A percentile compares a stretch with the other conserved stretches of the same genome.
phyloP scores from a whole-genome alignment of 1,140 invertebrate species.

The Lineus longissimus region DNA sequence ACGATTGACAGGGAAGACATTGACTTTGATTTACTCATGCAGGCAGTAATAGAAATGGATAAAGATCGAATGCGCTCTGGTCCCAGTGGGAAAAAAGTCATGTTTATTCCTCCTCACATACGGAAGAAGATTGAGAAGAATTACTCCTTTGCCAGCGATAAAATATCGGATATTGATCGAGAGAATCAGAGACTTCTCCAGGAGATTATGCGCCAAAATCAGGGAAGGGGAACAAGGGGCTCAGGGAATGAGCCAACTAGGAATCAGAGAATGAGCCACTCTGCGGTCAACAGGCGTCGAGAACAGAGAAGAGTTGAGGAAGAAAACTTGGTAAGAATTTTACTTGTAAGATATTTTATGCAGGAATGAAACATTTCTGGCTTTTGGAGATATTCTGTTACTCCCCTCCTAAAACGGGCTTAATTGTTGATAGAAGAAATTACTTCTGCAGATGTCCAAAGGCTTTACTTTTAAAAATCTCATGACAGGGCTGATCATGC shows the following conservation, averaged over 20 bases:
- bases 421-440: no score
- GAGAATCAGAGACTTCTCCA: constrained; percentile 47
- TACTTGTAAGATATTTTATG: no score
- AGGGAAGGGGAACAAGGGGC: constrained; percentile 12
- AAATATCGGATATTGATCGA: constrained; percentile 39
- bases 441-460: no score
- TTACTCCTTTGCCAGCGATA: constrained; percentile 36
- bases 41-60: constrained; percentile 48
- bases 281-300: constrained; percentile 51
- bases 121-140: constrained; percentile 24
- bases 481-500: no score
- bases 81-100: constrained; percentile 34
- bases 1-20: constrained; percentile 28
- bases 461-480: no score
- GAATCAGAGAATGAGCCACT: constrained; percentile 32
- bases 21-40: constrained; percentile 46
- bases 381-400: no score
- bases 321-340: constrained; percentile 56
- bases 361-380: no score
- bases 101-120: constrained; percentile 35
- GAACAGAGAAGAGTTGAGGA: constrained; percentile 53
- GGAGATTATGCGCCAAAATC: constrained; percentile 37
- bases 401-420: no score
- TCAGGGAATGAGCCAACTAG: constrained; percentile 8
- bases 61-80: constrained; percentile 32